phyloP scores from a whole-genome alignment of 2,797 vertebrate species.

The Kryptopterus vitreolus region DNA sequence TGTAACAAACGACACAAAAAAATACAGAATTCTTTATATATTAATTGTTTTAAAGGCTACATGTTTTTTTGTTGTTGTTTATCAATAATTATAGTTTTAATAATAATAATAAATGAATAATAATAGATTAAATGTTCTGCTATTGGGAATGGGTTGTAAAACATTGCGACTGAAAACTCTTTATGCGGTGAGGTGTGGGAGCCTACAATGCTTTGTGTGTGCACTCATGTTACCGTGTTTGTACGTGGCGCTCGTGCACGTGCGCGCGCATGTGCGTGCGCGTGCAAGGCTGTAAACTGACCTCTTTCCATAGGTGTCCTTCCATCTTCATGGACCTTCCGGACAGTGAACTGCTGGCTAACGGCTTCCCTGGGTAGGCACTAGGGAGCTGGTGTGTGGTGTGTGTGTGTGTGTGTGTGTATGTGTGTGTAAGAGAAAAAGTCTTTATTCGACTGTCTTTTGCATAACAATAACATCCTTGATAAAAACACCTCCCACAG shows the following conservation, averaged over 20 bases:
- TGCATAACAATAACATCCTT: conserved; percentile 19
- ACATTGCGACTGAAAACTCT: background rate
- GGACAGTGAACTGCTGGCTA: conserved; percentile 82
- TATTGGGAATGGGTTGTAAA: background rate
- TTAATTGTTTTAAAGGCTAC: too few relatives aligned
- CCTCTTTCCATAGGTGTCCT: conserved; percentile 83
- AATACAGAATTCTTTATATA: too few relatives aligned
- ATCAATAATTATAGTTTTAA: too few relatives aligned
- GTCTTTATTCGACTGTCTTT: conserved; percentile 55
- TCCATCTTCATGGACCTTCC: conserved; percentile 84
- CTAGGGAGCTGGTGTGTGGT: conserved; percentile 51
- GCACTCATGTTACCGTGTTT: conserved; percentile 21
- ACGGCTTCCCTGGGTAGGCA: conserved; percentile 81
- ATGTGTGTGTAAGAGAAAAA: conserved; percentile 42
- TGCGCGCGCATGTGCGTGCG: conserved; percentile 47
- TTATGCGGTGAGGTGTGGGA: conserved; percentile 16
- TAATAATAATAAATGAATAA: too few relatives aligned
- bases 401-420: conserved; percentile 53
- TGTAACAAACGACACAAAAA: too few relatives aligned
- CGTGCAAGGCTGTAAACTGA: conserved; percentile 68
- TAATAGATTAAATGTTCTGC: too few relatives aligned
- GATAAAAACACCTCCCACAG: conserved; percentile 11
- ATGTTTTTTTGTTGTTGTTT: too few relatives aligned
- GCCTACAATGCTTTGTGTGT: conserved; percentile 10
- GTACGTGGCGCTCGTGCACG: conserved; percentile 14